phyloP scores from a whole-genome alignment of 2,888 invertebrate species.

The Conops quadrifasciatus region DNA sequence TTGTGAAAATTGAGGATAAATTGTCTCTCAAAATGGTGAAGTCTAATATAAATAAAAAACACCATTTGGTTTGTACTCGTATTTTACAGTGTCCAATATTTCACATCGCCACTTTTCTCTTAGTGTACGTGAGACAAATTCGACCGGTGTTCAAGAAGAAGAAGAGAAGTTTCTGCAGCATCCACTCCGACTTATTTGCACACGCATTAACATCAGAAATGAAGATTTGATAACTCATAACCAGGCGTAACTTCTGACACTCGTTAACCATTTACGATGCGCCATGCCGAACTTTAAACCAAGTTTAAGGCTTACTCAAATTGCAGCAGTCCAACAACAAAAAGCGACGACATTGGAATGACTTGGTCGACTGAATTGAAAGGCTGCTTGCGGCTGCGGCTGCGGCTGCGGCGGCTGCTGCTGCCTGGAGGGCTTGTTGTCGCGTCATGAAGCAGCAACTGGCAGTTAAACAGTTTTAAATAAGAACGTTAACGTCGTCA shows the following conservation, averaged over 20 bases:
- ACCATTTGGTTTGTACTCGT: too few relatives aligned
- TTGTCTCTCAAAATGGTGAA: too few relatives aligned
- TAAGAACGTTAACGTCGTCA: slow-evolving; percentile 41
- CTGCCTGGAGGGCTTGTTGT: slow-evolving; percentile 32
- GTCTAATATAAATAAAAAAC: too few relatives aligned
- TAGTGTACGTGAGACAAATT: too few relatives aligned
- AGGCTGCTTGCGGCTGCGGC: slow-evolving; percentile 17
- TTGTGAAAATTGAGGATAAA: too few relatives aligned
- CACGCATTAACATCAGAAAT: slow-evolving; percentile 48
- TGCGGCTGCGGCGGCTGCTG: slow-evolving; percentile 26
- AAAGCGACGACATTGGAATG: neutral
- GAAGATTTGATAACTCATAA: slow-evolving; percentile 62
- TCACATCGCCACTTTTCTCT: too few relatives aligned
- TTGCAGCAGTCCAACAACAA: neutral
- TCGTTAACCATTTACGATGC: slow-evolving; percentile 52
- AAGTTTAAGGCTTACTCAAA: neutral
- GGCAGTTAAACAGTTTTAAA: slow-evolving; percentile 56
- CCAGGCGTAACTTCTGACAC: slow-evolving; percentile 58
- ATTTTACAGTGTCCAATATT: too few relatives aligned
- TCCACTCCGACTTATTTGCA: slow-evolving; percentile 8
- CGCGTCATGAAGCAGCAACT: neutral
- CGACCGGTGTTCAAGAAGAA: too few relatives aligned
- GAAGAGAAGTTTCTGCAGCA: too few relatives aligned
- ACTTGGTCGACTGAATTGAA: slow-evolving; percentile 22
- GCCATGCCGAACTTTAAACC: neutral